Base-by-base conservation (phyloP, 1,140 invertebrate species). In the Muscidifurax raptorellus region DNA sequence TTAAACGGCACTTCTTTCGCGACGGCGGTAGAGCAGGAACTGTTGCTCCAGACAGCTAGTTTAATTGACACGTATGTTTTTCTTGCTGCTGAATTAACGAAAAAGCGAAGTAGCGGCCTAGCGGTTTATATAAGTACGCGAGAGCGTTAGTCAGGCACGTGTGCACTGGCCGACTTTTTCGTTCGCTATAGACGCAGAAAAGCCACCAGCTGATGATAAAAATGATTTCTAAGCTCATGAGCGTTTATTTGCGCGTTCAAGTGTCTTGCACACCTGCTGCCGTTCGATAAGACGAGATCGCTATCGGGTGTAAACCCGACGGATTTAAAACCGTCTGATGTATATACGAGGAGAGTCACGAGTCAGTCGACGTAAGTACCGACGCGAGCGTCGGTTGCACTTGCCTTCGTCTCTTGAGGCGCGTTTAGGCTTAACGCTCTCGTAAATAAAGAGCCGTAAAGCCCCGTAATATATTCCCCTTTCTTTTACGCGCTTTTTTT, bases 391-490 rank as follows among this genome's bases (percentile, higher is more conserved):
- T 6, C 75, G 18, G 30, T 36, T 59, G 36, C 44, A 15, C 13
- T 22, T 59, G 25, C 67, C 30, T 7, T 69, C 67, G 25, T 69
- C 67, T 59, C 52, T 59, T 59, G 52, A n/a, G 52, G 22, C 6
- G 18, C 52, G 18, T 59, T 59, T 59, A 59, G 27, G 77, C 83
- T 92, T 91, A 90, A 92, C 86, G 88, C 85, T 90, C 89, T 89
- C 90, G 88, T 91, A 91, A 92, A 91, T 91, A 90, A 90, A 86
- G 64, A 83, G 86, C 88, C 89, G 88, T 90, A 91, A 90, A 91
- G 85, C 32, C 52, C 89, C 85, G 90, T 30, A 89, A 90, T 91
- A 89, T 83, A 84, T 89, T 59, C 52, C 22, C 52, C 44, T 13
- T 13, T 18, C 78, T 90, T 89, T 88, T 89, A 80, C 86, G 76